These are phyloP conservation scores for Drosophila greeni DNA, from an alignment of 2,888 invertebrate genomes.

Conservation along the genomic window DNA sequence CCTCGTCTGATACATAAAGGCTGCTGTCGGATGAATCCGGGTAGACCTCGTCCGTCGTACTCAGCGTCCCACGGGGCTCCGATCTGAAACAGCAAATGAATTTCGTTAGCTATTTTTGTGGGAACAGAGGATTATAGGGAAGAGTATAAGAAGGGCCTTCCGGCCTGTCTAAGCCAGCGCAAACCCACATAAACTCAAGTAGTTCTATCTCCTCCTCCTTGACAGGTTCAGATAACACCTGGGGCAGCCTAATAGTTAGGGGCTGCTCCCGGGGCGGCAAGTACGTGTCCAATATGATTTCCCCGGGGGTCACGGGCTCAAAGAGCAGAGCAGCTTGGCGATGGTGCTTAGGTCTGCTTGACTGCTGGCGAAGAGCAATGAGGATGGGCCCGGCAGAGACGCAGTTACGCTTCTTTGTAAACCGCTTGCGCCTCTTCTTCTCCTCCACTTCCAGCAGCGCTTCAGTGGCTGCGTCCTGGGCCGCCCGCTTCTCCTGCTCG, in stretches of 20 bases:
- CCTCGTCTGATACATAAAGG: conserved; percentile 81
- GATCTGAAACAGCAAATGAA: conserved; percentile 69
- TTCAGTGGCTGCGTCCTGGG: conserved; percentile 64
- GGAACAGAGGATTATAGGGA: background rate
- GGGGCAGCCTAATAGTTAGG: conserved; percentile 49
- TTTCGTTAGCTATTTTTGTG: background rate
- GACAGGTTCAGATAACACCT: background rate
- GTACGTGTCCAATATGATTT: conserved; percentile 55
- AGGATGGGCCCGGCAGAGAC: conserved; percentile 78
- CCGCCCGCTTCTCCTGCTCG: conserved; percentile 65
- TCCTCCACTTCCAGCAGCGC: conserved; percentile 74
- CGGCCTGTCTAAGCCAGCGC: background rate
- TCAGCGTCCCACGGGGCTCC: conserved; percentile 78
- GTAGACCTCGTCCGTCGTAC: conserved; percentile 76
- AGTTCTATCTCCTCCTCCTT: conserved; percentile 53
- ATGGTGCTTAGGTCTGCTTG: conserved; percentile 43
- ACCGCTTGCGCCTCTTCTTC: conserved; percentile 71
- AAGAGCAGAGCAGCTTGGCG: conserved; percentile 43
- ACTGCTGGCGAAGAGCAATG: conserved; percentile 65
- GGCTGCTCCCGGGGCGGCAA: conserved; percentile 66
- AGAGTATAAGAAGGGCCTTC: background rate
- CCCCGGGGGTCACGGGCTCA: conserved; percentile 61
- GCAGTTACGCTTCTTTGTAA: conserved; percentile 76
- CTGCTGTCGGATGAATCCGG: conserved; percentile 79
- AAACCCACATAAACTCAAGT: conserved; percentile 69